phyloP scores from a whole-genome alignment of 2,888 invertebrate species.

The Pterostichus madidus region DNA sequence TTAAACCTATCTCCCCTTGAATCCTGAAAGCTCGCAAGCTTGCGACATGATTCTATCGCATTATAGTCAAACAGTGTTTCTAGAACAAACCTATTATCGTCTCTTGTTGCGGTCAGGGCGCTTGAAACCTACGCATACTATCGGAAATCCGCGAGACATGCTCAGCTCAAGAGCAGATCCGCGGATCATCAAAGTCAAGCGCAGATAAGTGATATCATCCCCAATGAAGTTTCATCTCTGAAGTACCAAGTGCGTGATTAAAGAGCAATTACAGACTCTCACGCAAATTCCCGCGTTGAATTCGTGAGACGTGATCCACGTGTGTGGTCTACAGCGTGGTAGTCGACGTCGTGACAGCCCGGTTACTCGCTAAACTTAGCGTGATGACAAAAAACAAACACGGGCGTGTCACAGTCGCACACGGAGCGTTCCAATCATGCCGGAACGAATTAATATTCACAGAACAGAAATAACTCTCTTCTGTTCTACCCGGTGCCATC shows the following conservation, averaged over 20 bases:
- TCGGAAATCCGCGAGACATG: constrained; percentile 35
- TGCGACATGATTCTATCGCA: constrained; percentile 11
- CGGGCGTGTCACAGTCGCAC: constrained; percentile 67
- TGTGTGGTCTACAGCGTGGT: constrained; percentile 61
- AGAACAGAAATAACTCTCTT: constrained; percentile 62
- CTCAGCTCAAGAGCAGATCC: constrained; percentile 28
- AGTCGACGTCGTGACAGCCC: constrained; percentile 69
- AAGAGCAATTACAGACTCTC: constrained; percentile 3
- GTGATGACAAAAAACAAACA: constrained; percentile 72
- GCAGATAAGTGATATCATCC: constrained; percentile 19
- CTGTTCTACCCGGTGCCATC: constrained; percentile 13
- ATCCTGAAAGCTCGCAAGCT: background rate
- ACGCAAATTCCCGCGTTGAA: background rate
- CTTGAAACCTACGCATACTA: constrained; percentile 34
- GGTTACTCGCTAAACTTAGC: constrained; percentile 74
- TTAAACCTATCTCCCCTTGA: constrained; percentile 9
- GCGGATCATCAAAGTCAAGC: constrained; percentile 32
- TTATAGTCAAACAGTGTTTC: constrained; percentile 14
- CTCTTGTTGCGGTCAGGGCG: constrained; percentile 22
- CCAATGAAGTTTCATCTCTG: background rate
- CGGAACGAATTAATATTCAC: constrained; percentile 69
- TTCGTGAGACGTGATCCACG: constrained; percentile 13
- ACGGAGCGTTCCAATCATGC: constrained; percentile 63
- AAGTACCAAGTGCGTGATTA: constrained; percentile 27
- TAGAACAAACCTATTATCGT: constrained; percentile 35